Conservation (phyloP, 2,888 invertebrate genomes). For the Lycaena phlaeas region DNA sequence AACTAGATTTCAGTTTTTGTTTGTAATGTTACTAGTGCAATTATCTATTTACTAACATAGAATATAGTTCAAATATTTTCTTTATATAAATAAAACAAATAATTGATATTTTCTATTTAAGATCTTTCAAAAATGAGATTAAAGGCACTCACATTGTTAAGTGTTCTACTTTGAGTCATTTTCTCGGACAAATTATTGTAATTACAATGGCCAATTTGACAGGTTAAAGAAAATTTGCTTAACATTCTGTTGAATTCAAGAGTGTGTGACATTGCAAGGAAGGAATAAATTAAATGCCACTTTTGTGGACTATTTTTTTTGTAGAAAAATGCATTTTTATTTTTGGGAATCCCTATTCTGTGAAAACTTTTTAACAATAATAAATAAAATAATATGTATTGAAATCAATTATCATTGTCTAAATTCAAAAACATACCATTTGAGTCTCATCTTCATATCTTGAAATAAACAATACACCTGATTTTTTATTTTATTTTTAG, state of each 20-base stretch:
- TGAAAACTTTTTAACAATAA: no score
- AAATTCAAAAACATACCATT: no score
- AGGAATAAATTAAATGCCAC: conserved; percentile 65
- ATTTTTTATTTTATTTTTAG: no score
- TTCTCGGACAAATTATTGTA: no score
- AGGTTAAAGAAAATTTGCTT: background rate
- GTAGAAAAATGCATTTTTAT: conserved; percentile 14
- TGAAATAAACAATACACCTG: no score
- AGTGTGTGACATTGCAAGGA: conserved; percentile 35
- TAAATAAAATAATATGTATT: no score
- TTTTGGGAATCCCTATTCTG: conserved; percentile 5
- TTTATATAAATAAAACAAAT: background rate
- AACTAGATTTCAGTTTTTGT: background rate
- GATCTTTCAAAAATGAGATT: background rate
- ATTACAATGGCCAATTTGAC: no score
- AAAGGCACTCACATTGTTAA: background rate
- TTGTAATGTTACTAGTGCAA: conserved; percentile 3
- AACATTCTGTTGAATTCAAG: conserved; percentile 18
- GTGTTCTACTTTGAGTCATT: no score
- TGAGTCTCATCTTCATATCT: no score
- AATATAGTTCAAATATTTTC: conserved; percentile 2
- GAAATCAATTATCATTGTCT: no score
- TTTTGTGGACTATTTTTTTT: conserved; percentile 59
- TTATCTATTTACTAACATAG: conserved; percentile 2
- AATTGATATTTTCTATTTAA: conserved; percentile 1